A percentile compares a stretch with the other conserved stretches of the same genome.
phyloP scores from a whole-genome alignment of 2,113 vertebrate species.

The Lepidothrix coronata region DNA sequence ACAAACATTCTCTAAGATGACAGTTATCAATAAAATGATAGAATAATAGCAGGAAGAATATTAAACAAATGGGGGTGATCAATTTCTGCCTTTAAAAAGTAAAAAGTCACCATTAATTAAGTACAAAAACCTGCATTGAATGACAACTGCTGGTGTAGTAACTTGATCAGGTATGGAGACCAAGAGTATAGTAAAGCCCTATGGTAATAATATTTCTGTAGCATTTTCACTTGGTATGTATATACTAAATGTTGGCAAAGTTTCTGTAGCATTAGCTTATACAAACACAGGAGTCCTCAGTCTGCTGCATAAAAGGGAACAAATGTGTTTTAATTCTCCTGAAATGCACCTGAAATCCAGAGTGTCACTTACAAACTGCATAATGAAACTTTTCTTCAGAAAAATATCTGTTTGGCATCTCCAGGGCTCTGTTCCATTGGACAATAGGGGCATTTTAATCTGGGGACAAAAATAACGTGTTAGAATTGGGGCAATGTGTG shows the following conservation, averaged over 20 bases:
- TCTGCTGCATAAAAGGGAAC: slow-evolving; percentile 71
- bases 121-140: slow-evolving; percentile 84
- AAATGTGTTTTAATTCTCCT: slow-evolving; percentile 57
- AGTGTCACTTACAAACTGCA: slow-evolving; percentile 72
- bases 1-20: slow-evolving; percentile 76
- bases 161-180: slow-evolving; percentile 80
- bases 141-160: slow-evolving; percentile 83
- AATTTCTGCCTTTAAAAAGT: slow-evolving; percentile 77
- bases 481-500: neutral
- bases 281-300: slow-evolving; percentile 71
- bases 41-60: slow-evolving; percentile 71
- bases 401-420: slow-evolving; percentile 89
- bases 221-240: slow-evolving; percentile 63
- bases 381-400: slow-evolving; percentile 76
- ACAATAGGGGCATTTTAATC: slow-evolving; percentile 89
- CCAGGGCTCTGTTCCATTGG: slow-evolving; percentile 87
- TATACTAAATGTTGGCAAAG: slow-evolving; percentile 71
- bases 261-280: slow-evolving; percentile 71
- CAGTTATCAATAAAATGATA: slow-evolving; percentile 63
- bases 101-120: slow-evolving; percentile 78
- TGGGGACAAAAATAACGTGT: slow-evolving; percentile 59
- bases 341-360: slow-evolving; percentile 69
- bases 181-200: slow-evolving; percentile 80
- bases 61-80: slow-evolving; percentile 66
- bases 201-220: slow-evolving; percentile 70